Evolutionary conservation across 2,113 vertebrate genomes (phyloP).

Genomic region (Eptesicus fuscus): DNA sequence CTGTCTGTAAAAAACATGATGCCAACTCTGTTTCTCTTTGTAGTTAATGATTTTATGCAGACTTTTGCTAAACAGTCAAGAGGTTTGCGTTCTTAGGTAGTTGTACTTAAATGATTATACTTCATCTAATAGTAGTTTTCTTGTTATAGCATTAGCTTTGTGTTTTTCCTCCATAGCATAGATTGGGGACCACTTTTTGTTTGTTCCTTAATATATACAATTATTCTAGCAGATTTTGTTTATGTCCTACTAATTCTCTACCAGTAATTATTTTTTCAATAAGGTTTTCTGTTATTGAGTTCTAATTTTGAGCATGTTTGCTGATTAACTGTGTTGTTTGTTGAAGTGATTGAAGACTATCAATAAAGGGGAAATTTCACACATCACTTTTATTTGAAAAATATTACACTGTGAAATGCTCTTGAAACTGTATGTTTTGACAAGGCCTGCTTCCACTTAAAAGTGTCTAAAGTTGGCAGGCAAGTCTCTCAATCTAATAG

Average conservation of each 20-base stretch:
- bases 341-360: constrained; percentile 17
- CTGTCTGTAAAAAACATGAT: background rate
- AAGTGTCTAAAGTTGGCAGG: constrained; percentile 60
- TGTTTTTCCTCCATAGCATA: background rate
- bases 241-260: background rate
- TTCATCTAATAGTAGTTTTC: background rate
- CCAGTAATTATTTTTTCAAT: background rate
- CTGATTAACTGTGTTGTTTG: background rate
- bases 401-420: background rate
- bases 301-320: constrained; percentile 6
- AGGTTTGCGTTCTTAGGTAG: background rate
- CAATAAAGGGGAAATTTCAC: constrained; percentile 1
- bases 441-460: constrained; percentile 42
- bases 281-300: background rate
- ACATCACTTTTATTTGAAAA: background rate
- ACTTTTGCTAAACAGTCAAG: background rate
- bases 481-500: constrained; percentile 58
- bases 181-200: background rate
- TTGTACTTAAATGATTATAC: background rate
- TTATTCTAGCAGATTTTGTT: background rate
- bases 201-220: background rate
- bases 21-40: background rate
- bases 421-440: constrained; percentile 52
- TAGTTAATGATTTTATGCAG: background rate
- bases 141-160: background rate